Evolutionary conservation across 2,888 invertebrate species (phyloP).

Genomic region (Melanargia galathea): DNA sequence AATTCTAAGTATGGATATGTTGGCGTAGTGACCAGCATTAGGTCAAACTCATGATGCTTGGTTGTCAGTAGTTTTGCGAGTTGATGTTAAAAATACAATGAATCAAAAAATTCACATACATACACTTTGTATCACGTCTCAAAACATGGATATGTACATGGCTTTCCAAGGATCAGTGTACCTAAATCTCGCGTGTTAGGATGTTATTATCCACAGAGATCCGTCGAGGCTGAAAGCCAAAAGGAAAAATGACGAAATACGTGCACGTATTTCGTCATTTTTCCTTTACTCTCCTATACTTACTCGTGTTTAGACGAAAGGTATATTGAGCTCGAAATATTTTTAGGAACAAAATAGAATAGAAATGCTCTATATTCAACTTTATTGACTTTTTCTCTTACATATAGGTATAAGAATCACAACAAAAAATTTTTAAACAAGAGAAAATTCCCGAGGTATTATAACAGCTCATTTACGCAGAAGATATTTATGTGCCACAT

Average conservation of each 20-base stretch:
- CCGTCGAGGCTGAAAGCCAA: slow-evolving; percentile 31
- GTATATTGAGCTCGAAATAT: slow-evolving; percentile 1
- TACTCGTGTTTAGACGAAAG: slow-evolving; percentile 16
- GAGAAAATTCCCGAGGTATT: too few species aligned
- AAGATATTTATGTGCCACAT: too few species aligned
- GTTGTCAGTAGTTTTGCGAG: too few species aligned
- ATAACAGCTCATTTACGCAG: too few species aligned
- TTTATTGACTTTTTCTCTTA: neutral
- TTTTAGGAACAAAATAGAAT: slow-evolving; percentile 12
- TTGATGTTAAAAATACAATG: too few species aligned
- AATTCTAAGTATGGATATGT: too few species aligned
- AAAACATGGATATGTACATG: neutral
- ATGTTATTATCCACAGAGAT: slow-evolving; percentile 34
- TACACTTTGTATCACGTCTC: neutral
- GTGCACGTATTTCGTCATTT: slow-evolving; percentile 29
- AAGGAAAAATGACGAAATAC: too few species aligned
- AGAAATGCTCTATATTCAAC: neutral
- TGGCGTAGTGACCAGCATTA: too few species aligned
- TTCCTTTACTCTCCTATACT: slow-evolving; percentile 14
- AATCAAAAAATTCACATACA: neutral
- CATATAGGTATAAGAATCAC: neutral
- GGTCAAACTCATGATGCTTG: too few species aligned
- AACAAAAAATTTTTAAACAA: too few species aligned
- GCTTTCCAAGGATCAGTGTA: slow-evolving; percentile 14
- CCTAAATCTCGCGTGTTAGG: slow-evolving; percentile 31